phyloP scores from a whole-genome alignment of 1,140 invertebrate genomes.

The Acromyrmex charruanus region DNA sequence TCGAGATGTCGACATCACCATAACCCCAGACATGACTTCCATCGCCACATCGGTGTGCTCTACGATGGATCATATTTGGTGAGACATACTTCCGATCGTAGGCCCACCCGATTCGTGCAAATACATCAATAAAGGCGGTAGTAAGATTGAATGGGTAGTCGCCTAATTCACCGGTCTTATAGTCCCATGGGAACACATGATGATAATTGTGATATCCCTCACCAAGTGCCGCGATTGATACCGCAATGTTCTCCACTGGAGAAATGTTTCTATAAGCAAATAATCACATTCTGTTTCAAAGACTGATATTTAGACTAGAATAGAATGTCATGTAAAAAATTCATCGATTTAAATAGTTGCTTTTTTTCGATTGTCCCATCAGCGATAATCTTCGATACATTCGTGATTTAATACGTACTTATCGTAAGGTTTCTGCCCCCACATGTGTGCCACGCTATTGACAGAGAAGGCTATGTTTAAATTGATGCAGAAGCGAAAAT shows the following conservation, averaged over 20 bases:
- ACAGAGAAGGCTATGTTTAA: constrained; percentile 97
- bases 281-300: neutral
- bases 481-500: constrained; percentile 93
- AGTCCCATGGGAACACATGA: constrained; percentile 96
- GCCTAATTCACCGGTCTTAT: constrained; percentile 94
- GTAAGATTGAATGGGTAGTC: constrained; percentile 89
- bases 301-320: neutral
- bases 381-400: neutral
- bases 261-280: constrained; percentile 89
- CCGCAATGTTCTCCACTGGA: constrained; percentile 90
- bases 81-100: constrained; percentile 91
- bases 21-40: constrained; percentile 89
- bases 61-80: constrained; percentile 88
- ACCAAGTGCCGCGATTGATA: constrained; percentile 91
- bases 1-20: constrained; percentile 87
- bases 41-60: constrained; percentile 89
- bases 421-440: constrained; percentile 96
- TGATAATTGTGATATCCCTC: constrained; percentile 99
- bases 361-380: neutral
- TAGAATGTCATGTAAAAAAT: neutral
- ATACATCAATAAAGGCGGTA: constrained; percentile 91
- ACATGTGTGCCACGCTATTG: constrained; percentile 97
- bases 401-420: constrained; percentile 87
- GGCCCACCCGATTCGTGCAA: constrained; percentile 91
- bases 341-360: neutral